Evolutionary conservation across 2,797 vertebrate genomes (phyloP).

Genomic region (Phrynocephalus vlangalii): DNA sequence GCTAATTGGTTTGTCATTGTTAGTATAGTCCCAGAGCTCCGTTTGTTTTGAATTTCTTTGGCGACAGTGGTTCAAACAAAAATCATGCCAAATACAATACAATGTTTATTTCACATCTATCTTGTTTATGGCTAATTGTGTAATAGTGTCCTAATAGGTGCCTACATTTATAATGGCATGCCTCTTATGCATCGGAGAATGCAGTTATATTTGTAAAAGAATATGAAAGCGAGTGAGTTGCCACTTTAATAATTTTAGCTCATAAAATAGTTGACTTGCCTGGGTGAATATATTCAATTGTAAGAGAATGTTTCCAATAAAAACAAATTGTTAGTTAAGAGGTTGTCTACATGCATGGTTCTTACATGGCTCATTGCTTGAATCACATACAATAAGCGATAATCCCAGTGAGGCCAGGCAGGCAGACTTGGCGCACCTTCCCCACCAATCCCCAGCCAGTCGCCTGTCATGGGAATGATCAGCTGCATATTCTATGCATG

Average conservation of each 20-base stretch:
- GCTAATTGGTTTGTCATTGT: not conserved
- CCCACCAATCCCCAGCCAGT: constrained; percentile 68
- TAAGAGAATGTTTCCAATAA: constrained; percentile 39
- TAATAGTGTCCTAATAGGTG: constrained; percentile 47
- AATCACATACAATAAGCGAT: constrained; percentile 81
- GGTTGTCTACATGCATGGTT: constrained; percentile 59
- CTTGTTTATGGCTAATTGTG: constrained; percentile 46
- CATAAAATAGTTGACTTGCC: constrained; percentile 40
- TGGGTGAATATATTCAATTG: constrained; percentile 1
- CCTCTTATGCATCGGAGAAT: constrained; percentile 35
- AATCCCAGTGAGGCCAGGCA: constrained; percentile 70
- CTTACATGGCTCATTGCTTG: constrained; percentile 70
- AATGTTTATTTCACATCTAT: constrained; percentile 58
- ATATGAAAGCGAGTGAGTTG: not conserved
- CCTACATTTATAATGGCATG: constrained; percentile 45
- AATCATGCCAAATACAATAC: constrained; percentile 48
- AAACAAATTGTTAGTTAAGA: constrained; percentile 47
- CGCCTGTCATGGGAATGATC: constrained; percentile 89
- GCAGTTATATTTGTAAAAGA: constrained; percentile 5
- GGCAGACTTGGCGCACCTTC: constrained; percentile 78
- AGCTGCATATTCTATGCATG: constrained; percentile 90
- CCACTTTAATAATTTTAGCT: constrained; percentile 43
- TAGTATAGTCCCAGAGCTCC: not conserved
- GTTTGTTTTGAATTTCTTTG: not conserved
- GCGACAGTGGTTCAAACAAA: not conserved